Conservation (phyloP, 2,113 vertebrate genomes). For the Cryptomyrus ogoouensis region DNA sequence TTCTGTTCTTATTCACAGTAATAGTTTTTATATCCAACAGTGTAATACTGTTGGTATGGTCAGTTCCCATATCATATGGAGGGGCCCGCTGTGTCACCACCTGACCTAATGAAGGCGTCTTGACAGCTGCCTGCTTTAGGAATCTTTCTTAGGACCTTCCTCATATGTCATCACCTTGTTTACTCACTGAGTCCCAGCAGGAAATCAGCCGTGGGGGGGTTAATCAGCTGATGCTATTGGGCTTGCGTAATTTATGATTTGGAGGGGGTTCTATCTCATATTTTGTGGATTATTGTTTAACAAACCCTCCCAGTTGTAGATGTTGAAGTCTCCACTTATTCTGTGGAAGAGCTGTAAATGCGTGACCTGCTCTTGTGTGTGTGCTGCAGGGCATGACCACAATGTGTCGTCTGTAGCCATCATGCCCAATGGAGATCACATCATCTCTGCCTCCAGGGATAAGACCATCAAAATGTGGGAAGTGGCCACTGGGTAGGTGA, state of each 20-base stretch:
- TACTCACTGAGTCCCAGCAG: neutral
- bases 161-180: neutral
- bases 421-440: slow-evolving; percentile 99
- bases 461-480: slow-evolving; percentile 99
- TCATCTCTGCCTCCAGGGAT: slow-evolving; percentile 98
- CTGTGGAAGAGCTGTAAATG: neutral
- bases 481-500: slow-evolving; percentile 93
- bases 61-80: neutral
- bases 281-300: neutral
- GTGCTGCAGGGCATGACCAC: slow-evolving; percentile 85
- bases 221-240: neutral
- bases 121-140: neutral
- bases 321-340: slow-evolving; percentile 8
- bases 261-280: neutral
- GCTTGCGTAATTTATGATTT: neutral
- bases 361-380: neutral
- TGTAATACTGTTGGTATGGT: neutral
- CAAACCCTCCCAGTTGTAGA: neutral
- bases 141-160: neutral
- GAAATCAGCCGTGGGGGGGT: neutral
- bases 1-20: neutral
- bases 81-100: neutral
- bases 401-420: slow-evolving; percentile 99
- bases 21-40: neutral
- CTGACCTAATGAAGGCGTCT: neutral